Percentiles rank a stretch among this genome's conserved stretches.
phyloP scores from a whole-genome alignment of 2,888 invertebrate species.

The Pollenia griseotomentosa region DNA sequence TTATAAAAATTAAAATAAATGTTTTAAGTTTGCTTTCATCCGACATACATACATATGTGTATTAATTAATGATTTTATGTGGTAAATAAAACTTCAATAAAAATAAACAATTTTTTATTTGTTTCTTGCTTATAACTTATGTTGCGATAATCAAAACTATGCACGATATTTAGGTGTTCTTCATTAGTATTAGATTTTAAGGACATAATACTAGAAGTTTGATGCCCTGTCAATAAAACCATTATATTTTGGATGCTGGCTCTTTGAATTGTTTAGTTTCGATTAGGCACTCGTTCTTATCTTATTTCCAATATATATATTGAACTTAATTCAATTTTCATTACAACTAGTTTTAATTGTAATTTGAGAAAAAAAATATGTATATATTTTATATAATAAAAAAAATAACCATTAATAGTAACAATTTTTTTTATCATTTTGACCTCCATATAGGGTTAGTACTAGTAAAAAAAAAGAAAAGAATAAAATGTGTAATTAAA shows the following conservation, averaged over 20 bases:
- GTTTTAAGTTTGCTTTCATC: slow-evolving; percentile 10
- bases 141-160: slow-evolving; percentile 24
- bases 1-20: slow-evolving; percentile 26
- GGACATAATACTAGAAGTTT: background rate
- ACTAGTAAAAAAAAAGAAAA: slow-evolving; percentile 34
- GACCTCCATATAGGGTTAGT: slow-evolving; percentile 60
- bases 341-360: slow-evolving; percentile 71
- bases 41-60: background rate
- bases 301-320: slow-evolving; percentile 45
- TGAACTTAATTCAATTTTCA: slow-evolving; percentile 69
- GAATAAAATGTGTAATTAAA: slow-evolving; percentile 28
- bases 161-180: background rate
- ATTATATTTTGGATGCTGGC: background rate
- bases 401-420: slow-evolving; percentile 62
- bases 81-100: slow-evolving; percentile 41
- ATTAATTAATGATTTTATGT: slow-evolving; percentile 25
- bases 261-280: slow-evolving; percentile 1
- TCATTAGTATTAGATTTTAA: background rate
- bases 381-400: slow-evolving; percentile 32
- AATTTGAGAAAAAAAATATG: slow-evolving; percentile 20
- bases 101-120: slow-evolving; percentile 30
- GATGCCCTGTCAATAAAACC: background rate
- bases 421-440: slow-evolving; percentile 47
- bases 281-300: slow-evolving; percentile 35
- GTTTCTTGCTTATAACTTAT: slow-evolving; percentile 25